Conservation (phyloP, 2,888 invertebrate genomes). For the Platycnemis pennipes region DNA sequence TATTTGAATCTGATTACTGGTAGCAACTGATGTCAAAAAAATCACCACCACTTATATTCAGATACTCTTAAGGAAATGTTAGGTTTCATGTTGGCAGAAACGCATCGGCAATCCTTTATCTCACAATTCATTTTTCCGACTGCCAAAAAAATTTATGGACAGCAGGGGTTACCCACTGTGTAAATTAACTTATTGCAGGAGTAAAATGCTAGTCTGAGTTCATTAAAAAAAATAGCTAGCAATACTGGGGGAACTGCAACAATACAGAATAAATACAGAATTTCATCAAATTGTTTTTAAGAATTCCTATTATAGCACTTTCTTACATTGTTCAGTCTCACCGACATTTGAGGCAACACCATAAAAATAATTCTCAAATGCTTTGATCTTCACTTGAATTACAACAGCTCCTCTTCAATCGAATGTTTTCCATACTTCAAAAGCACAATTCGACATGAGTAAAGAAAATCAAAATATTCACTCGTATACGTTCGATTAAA, state of each 20-base stretch:
- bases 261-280: conserved; percentile 14
- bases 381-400: conserved; percentile 22
- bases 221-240: background rate
- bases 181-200: background rate
- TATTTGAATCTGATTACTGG: conserved; percentile 22
- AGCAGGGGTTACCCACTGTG: background rate
- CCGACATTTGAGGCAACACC: conserved; percentile 29
- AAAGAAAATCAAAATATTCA: background rate
- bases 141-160: background rate
- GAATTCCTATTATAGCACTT: conserved; percentile 21
- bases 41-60: background rate
- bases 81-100: conserved; percentile 4
- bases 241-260: conserved; percentile 17
- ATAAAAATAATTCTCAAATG: conserved; percentile 36
- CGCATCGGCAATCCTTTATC: background rate
- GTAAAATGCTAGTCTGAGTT: background rate
- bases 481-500: conserved; percentile 18
- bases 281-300: background rate
- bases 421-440: background rate
- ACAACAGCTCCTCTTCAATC: conserved; percentile 16
- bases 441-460: conserved; percentile 11
- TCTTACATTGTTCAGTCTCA: conserved; percentile 35
- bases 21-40: background rate
- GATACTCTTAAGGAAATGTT: background rate
- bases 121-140: background rate